A percentile compares a stretch with the other conserved stretches of the same genome.
These are phyloP conservation scores for Brachymystax lenok DNA, from an alignment of 2,797 vertebrate species.

Conservation along the genomic window DNA sequence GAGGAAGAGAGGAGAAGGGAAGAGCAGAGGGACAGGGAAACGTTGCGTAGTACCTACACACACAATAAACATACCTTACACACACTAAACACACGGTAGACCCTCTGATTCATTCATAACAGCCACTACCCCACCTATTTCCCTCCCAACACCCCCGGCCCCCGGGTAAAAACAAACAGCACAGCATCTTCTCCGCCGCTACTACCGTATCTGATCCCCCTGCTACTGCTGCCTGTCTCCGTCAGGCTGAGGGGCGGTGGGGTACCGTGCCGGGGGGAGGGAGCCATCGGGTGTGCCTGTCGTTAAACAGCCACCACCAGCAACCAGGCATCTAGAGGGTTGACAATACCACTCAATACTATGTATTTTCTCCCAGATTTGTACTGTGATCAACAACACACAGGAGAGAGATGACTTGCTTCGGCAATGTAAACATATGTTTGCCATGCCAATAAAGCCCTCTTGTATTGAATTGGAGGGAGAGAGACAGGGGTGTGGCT, in stretches of 20 bases:
- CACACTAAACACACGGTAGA: slow-evolving; percentile 28
- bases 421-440: background rate
- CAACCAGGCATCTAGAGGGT: slow-evolving; percentile 41
- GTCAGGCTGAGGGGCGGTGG: slow-evolving; percentile 5
- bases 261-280: background rate
- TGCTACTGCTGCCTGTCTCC: background rate
- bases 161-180: slow-evolving; percentile 52
- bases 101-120: slow-evolving; percentile 34
- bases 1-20: slow-evolving; percentile 24
- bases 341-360: slow-evolving; percentile 48
- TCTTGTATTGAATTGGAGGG: background rate
- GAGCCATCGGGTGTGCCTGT: slow-evolving; percentile 25
- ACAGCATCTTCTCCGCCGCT: slow-evolving; percentile 29
- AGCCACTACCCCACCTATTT: slow-evolving; percentile 43
- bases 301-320: slow-evolving; percentile 29
- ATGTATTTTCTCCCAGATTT: background rate
- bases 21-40: slow-evolving; percentile 49
- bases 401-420: background rate
- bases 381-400: slow-evolving; percentile 2
- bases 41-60: slow-evolving; percentile 24
- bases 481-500: slow-evolving; percentile 53
- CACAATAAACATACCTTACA: slow-evolving; percentile 35
- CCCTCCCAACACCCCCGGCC: slow-evolving; percentile 11
- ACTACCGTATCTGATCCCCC: slow-evolving; percentile 10
- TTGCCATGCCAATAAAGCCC: no score